A percentile compares a stretch with the other conserved stretches of the same genome.
Evolutionary conservation across 2,113 vertebrate genomes (phyloP).

Genomic region (Plecotus auritus): DNA sequence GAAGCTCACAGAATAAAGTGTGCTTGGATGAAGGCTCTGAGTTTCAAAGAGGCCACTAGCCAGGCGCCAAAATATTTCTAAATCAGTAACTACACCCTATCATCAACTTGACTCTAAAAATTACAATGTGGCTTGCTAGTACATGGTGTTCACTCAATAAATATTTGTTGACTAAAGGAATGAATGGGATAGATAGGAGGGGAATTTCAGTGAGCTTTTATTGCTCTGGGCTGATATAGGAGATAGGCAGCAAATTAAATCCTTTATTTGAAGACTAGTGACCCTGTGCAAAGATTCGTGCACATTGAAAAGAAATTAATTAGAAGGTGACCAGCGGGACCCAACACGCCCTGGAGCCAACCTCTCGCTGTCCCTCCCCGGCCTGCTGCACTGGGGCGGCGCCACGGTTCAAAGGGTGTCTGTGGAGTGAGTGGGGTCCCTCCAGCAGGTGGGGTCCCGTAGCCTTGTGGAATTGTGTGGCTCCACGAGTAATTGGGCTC

Average conservation of each 20-base stretch:
- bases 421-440: too few relatives aligned
- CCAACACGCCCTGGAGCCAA: too few relatives aligned
- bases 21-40: not conserved
- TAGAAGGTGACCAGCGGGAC: too few relatives aligned
- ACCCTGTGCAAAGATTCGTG: too few relatives aligned
- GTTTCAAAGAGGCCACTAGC: slow-evolving; percentile 33
- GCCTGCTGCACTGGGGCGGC: too few relatives aligned
- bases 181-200: not conserved
- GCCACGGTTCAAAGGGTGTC: too few relatives aligned
- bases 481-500: too few relatives aligned
- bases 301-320: too few relatives aligned
- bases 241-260: not conserved
- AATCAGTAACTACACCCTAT: slow-evolving; percentile 55
- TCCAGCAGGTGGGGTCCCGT: too few relatives aligned
- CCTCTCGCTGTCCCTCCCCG: too few relatives aligned
- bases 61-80: slow-evolving; percentile 58
- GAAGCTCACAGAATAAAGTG: slow-evolving; percentile 26
- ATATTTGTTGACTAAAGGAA: slow-evolving; percentile 40
- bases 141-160: slow-evolving; percentile 41
- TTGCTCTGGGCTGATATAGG: not conserved
- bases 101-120: slow-evolving; percentile 64
- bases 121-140: slow-evolving; percentile 61
- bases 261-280: not conserved
- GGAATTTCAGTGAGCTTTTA: slow-evolving; percentile 21
- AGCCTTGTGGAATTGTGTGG: too few relatives aligned